Evolutionary conservation across 2,888 invertebrate species (phyloP), one percentile per base, ranked within the genome.

Genomic region (Folsomia candida): DNA sequence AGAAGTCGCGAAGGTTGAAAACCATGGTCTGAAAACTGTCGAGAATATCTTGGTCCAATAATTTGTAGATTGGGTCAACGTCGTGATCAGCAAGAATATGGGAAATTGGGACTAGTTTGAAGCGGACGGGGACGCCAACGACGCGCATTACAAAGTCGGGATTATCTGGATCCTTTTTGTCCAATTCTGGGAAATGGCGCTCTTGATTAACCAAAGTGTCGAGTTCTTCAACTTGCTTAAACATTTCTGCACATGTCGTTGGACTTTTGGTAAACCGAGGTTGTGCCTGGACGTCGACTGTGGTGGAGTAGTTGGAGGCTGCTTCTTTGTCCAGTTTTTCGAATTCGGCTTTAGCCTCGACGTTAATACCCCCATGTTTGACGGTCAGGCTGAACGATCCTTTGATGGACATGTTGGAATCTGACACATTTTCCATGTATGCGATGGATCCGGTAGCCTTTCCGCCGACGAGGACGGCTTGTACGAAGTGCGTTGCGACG

Each of bases 41-140:
- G 26, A 69, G 25, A 20, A 59, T 24, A 2, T 25, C 65, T 1
- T 24, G 59, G 14, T 27, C 27, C 11, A 69, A 18, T 1, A 59
- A 14, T n/a, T 58, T 24, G 28, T 57, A 69, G 11, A 37, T 18
- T 58, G 26, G 27, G 3, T 58, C 64, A 6, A 62, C 14, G 26
- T 51, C 63, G n/a, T n/a, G n/a, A 6, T 28, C 29, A 3, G 54
- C 11, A 6, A 68, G 24, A 0, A 68, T 27, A 26, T 27, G 20
- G 2, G 20, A 26, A 2, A 68, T 20, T 18, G 69, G 69, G n/a
- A 62, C 62, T 24, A 69, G 37, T 6, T 58, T 54, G 51, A 59
- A 69, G 3, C 24, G 26, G 18, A 69, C 26, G 1, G 69, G 69
- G 1, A 69, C 69, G 18, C 69, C 69, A 2, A 27, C 27, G 1